Conservation (phyloP, 1,140 invertebrate genomes). For the Drosophila pallidifrons region DNA sequence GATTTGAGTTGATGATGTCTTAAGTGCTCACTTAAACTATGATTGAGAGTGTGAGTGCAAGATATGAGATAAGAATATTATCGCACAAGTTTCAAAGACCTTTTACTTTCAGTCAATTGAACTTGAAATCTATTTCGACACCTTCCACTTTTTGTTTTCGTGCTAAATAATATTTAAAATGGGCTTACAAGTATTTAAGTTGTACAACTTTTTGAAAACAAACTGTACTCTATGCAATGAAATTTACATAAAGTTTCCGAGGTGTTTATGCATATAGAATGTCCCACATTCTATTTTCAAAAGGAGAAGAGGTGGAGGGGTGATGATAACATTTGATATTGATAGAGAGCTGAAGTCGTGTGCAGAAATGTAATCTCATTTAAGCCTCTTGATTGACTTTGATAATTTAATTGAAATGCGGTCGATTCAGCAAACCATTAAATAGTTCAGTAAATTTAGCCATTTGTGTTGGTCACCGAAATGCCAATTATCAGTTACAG, state of each 20-base stretch:
- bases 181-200: background rate
- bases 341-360: background rate
- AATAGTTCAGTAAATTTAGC: conserved; percentile 32
- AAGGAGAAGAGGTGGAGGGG: background rate
- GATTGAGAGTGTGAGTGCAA: conserved; percentile 25
- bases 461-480: conserved; percentile 38
- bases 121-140: background rate
- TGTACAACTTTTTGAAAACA: conserved; percentile 2
- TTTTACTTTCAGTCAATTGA: conserved; percentile 1
- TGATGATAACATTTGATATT: background rate
- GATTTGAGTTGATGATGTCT: conserved; percentile 8
- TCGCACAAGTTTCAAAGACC: background rate
- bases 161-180: background rate
- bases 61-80: conserved; percentile 11
- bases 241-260: too few relatives aligned
- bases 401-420: conserved; percentile 71
- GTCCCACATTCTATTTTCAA: background rate
- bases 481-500: conserved; percentile 42
- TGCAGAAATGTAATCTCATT: conserved; percentile 53
- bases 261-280: too few relatives aligned
- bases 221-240: too few relatives aligned
- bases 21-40: conserved; percentile 17
- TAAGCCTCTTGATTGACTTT: conserved; percentile 69
- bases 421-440: conserved; percentile 46
- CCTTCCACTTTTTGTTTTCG: background rate